Evolutionary conservation across 2,888 invertebrate genomes (phyloP), one percentile per base, ranked within the genome.

Genomic region (Machimus atricapillus): DNA sequence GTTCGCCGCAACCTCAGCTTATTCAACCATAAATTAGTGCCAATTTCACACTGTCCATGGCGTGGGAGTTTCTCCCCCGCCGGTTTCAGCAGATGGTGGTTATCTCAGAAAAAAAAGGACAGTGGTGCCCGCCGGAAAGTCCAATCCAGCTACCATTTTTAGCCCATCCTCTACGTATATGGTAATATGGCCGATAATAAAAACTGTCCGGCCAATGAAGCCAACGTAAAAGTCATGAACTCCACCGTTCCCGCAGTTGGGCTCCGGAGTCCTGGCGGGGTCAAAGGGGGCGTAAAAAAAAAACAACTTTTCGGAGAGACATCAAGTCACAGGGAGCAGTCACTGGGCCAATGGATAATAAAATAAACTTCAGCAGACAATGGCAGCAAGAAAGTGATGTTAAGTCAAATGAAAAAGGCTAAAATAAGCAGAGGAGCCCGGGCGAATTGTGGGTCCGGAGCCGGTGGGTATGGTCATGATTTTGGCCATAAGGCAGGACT

Each of bases 311-410:
- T 66, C 9, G 23, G 66, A 27, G 66, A 66, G 66, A 66, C 66
- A 66, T 66, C 66, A 66, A 66, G 66, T 66, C 66, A 66, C 66
- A 12, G 66, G 23, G 66, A 66, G 66, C 66, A 66, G 66, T 66
- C 66, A 66, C 66, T 66, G 66, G 66, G 23, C 66, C 66, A 66
- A 81, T 52, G 81, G 81, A 81, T 81, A 81, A 81, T 81, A 81
- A 81, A 81, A 81, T 81, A 81, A 81, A 81, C 31, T 81, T 81
- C 56, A 56, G 56, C 34, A 52, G 27, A 81, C 81, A 81, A 81
- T 81, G 40, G 81, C 52, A 23, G 52, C 56, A 81, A 56, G 81
- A 81, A 52, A 81, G 81, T 56, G 81, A 40, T 81, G 81, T 56
- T 81, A 81, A 81, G 81, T 81, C 52, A 56, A 81, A 56, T 52